These are phyloP conservation scores for Phaethornis superciliosus DNA, from an alignment of 2,113 vertebrate species.

Conservation along the genomic window DNA sequence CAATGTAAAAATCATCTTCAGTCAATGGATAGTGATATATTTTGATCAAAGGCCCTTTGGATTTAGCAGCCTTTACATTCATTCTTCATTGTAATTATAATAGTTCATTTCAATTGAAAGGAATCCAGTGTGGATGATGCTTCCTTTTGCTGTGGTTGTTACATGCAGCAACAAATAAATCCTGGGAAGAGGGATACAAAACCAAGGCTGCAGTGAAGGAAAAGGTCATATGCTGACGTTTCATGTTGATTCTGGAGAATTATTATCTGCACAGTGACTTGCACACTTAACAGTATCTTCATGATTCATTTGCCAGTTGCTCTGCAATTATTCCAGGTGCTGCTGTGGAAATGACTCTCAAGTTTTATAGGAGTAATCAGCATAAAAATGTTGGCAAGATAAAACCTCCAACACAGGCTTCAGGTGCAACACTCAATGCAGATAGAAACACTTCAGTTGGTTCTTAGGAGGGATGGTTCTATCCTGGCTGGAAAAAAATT, in stretches of 20 bases:
- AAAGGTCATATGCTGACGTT: conserved; percentile 66
- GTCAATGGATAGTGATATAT: neutral
- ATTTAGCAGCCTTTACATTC: conserved; percentile 46
- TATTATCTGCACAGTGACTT: conserved; percentile 76
- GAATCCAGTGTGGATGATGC: conserved; percentile 59
- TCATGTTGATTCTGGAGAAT: conserved; percentile 64
- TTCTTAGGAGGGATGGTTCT: conserved; percentile 49
- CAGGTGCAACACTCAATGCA: conserved; percentile 73
- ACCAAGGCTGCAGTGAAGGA: conserved; percentile 70
- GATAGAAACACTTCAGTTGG: conserved; percentile 61
- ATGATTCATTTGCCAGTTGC: conserved; percentile 75
- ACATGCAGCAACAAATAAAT: conserved; percentile 73
- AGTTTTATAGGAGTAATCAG: conserved; percentile 79
- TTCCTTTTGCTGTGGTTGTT: conserved; percentile 74
- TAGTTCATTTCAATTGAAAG: conserved; percentile 43
- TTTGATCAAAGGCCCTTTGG: conserved; percentile 43
- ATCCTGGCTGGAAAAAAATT: conserved; percentile 20
- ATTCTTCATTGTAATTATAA: conserved; percentile 31
- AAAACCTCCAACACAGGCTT: conserved; percentile 61
- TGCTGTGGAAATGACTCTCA: conserved; percentile 76
- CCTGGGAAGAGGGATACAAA: conserved; percentile 53
- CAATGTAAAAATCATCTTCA: neutral
- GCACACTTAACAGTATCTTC: conserved; percentile 74
- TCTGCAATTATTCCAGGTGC: conserved; percentile 85
- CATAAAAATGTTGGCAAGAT: conserved; percentile 74